Evolutionary conservation across 2,797 vertebrate genomes (phyloP).

Genomic region (Esox masquinongy): DNA sequence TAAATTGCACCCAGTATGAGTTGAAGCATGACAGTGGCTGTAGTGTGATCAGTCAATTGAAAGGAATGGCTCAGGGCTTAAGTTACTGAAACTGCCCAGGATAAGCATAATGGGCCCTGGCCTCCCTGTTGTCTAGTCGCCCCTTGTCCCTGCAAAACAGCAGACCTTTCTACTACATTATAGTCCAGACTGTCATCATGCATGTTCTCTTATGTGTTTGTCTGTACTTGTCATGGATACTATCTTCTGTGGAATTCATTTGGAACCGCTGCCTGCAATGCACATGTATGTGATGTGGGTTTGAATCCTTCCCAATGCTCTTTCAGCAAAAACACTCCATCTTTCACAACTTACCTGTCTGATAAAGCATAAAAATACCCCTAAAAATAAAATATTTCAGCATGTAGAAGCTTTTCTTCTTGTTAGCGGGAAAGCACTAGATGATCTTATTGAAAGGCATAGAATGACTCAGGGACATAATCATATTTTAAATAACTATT

Average conservation of each 20-base stretch:
- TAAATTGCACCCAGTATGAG: conserved; percentile 45
- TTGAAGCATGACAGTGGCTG: conserved; percentile 42
- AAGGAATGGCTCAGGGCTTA: conserved; percentile 36
- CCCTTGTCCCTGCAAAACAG: conserved; percentile 22
- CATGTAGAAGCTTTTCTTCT: background rate
- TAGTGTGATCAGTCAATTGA: conserved; percentile 22
- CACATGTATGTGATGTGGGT: too few species aligned
- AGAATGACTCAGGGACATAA: background rate
- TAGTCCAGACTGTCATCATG: background rate
- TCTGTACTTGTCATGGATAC: background rate
- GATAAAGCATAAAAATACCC: too few species aligned
- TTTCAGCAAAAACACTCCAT: too few species aligned
- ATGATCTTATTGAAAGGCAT: background rate
- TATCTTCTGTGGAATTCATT: background rate
- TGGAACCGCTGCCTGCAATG: too few species aligned
- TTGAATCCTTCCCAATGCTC: too few species aligned
- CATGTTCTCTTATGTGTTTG: background rate
- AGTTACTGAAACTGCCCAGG: conserved; percentile 42
- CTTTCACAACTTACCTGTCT: too few species aligned
- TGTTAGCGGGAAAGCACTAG: background rate
- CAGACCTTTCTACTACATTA: conserved; percentile 30
- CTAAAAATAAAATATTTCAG: background rate
- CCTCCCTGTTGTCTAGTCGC: background rate
- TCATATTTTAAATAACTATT: too few species aligned
- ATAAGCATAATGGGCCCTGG: conserved; percentile 24